phyloP scores from a whole-genome alignment of 2,797 vertebrate species.

The Lacerta viridis region DNA sequence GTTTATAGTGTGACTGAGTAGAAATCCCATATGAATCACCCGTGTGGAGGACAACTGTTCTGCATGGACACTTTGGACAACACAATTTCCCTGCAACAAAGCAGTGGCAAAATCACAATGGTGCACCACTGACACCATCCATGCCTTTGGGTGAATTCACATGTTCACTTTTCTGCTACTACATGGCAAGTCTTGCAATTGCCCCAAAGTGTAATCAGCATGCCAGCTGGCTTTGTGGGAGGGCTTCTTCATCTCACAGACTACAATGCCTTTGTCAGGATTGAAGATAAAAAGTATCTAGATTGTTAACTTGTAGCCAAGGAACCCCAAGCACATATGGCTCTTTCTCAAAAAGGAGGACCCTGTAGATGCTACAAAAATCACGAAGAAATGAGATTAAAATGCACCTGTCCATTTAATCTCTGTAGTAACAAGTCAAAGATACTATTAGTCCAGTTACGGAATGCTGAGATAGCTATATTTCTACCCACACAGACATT shows the following conservation, averaged over 20 bases:
- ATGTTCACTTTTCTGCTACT: not conserved
- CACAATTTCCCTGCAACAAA: not conserved
- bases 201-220: too few relatives aligned
- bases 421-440: not conserved
- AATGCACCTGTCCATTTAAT: not conserved
- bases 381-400: too few relatives aligned
- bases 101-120: not conserved
- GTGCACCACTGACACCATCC: not conserved
- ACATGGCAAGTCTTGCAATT: not conserved
- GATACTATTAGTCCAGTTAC: not conserved
- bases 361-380: too few relatives aligned
- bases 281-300: not conserved
- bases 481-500: not conserved
- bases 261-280: not conserved
- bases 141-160: not conserved
- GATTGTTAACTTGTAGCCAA: too few relatives aligned
- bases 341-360: too few relatives aligned
- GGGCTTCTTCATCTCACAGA: not conserved
- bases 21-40: not conserved
- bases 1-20: conserved; percentile 59
- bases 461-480: not conserved
- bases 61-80: rapidly evolving
- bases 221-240: not conserved
- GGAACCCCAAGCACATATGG: too few relatives aligned
- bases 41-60: conserved; percentile 33